Base-by-base conservation (phyloP, 2,888 invertebrate genomes). In the Abscondita cerata region DNA sequence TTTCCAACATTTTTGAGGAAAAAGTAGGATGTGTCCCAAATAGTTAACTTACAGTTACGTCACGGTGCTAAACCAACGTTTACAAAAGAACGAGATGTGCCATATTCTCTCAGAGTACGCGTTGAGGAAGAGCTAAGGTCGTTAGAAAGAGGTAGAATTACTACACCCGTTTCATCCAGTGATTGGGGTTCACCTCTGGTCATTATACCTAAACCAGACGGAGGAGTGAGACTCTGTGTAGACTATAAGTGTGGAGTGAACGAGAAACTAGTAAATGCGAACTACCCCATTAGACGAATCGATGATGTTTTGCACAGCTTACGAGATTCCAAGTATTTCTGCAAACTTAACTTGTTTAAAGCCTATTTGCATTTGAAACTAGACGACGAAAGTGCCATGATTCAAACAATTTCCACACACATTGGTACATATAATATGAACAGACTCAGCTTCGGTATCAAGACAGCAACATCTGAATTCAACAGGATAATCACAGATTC, bases 341-440 rank as follows among this genome's bases (percentile, higher is more conserved):
- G 73, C 55, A 51, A 62, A 48, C 52, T 74, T 5, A 71, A 74
- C 57, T 38, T 75, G 2, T 71, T 58, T 46, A 72, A 74, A 54
- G 71, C 72, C 16, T 73, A 73, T 65, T 54, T 72, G 31, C 69
- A 71, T 59, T 12, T 68, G 25, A 36, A 20, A 54, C 68, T 72
- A n/a, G 64, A 68, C 50, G 61, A 70, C 18, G 20, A 68, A 50
- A 51, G 44, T 1, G 55, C 55, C 34, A 31, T 50, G 41, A 68
- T 72, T 25, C 69, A 71, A 56, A 66, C 69, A n/a, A 70, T 72
- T n/a, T 58, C 68, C 12, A 73, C 72, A 2, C 71, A 71, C 41
- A 53, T 56, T 31, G 71, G 72, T 2, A 69, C 63, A 1, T 73
- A 66, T 51, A 16, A 31, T 12, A 61, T 70, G 56, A 68, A 69